Evolutionary conservation across 2,888 invertebrate genomes (phyloP).

Genomic region (Cheilosia scutellata): DNA sequence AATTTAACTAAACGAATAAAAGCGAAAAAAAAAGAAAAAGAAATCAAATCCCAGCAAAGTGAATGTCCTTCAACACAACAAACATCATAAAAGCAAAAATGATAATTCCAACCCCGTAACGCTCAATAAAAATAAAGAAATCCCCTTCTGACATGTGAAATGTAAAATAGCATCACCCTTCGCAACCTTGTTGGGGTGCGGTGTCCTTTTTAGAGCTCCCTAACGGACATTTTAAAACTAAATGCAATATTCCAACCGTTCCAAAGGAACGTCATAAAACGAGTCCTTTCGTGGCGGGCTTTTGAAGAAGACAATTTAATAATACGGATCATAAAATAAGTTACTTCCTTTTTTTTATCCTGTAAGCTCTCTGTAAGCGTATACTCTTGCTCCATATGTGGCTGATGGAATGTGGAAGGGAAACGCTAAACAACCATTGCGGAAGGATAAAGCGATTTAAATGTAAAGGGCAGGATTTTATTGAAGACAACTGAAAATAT

Average conservation of each 20-base stretch:
- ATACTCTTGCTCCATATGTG: constrained; percentile 18
- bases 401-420: not conserved
- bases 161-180: constrained; percentile 66
- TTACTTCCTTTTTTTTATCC: constrained; percentile 65
- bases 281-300: constrained; percentile 41
- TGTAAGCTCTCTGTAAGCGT: constrained; percentile 37
- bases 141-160: constrained; percentile 74
- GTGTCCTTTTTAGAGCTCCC: constrained; percentile 45
- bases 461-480: constrained; percentile 51
- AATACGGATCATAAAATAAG: constrained; percentile 80
- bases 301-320: constrained; percentile 79
- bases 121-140: constrained; percentile 73
- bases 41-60: constrained; percentile 2
- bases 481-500: constrained; percentile 14
- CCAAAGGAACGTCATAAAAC: constrained; percentile 46
- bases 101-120: constrained; percentile 62
- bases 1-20: constrained; percentile 48
- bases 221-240: constrained; percentile 36
- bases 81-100: constrained; percentile 48
- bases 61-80: constrained; percentile 30
- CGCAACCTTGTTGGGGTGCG: constrained; percentile 36
- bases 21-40: not conserved
- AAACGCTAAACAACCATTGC: constrained; percentile 47
- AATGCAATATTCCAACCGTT: constrained; percentile 32
- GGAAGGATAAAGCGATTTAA: constrained; percentile 13